phyloP scores from a whole-genome alignment of 2,888 invertebrate genomes.

The Acrobasis suavella region DNA sequence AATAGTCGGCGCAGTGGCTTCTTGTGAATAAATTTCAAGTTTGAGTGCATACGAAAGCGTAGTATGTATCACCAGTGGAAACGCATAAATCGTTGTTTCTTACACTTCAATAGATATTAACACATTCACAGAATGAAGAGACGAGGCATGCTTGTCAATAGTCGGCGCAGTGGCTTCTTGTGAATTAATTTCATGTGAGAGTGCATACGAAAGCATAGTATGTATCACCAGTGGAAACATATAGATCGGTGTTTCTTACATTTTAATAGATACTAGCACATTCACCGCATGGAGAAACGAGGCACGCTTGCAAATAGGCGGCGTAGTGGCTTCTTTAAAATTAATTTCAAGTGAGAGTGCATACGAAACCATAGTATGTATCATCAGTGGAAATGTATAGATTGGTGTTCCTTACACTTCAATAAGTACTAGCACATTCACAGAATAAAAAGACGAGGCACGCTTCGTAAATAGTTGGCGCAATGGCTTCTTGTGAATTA shows the following conservation, averaged over 20 bases:
- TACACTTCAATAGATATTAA: conserved; percentile 32
- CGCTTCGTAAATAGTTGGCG: conserved; percentile 76
- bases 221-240: not conserved
- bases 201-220: conserved; percentile 45
- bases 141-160: conserved; percentile 72
- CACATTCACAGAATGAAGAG: conserved; percentile 56
- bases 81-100: too few species aligned
- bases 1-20: too few species aligned
- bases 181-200: conserved; percentile 76
- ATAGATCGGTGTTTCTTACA: too few species aligned
- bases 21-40: conserved; percentile 75
- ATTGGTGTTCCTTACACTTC: too few species aligned
- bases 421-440: conserved; percentile 40
- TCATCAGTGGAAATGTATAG: too few species aligned
- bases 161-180: conserved; percentile 73
- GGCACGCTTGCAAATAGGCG: too few species aligned
- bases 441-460: conserved; percentile 63
- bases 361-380: too few species aligned
- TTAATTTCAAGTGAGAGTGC: too few species aligned
- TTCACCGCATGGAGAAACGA: too few species aligned
- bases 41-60: conserved; percentile 54
- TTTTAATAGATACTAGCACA: too few species aligned
- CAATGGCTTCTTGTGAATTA: conserved; percentile 74
- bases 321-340: too few species aligned
- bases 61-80: not conserved